Conservation (phyloP, 2,797 vertebrate species). For the Steatocranus sp. region DNA sequence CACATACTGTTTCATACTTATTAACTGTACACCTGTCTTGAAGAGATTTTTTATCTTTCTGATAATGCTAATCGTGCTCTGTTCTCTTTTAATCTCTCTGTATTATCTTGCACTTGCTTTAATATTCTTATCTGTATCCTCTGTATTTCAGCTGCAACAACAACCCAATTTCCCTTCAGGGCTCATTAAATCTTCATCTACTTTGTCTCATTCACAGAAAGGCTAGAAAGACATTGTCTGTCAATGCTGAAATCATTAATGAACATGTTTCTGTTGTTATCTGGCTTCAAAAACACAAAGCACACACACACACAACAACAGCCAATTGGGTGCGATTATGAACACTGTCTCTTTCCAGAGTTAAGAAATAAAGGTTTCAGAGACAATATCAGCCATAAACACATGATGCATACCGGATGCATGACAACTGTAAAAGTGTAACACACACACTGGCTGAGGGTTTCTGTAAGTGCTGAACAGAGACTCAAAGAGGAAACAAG, state of each 20-base stretch:
- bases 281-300: background rate
- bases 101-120: background rate
- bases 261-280: background rate
- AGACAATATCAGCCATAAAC: background rate
- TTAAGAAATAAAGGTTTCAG: background rate
- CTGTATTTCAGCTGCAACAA: background rate
- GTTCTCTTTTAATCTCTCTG: background rate
- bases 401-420: background rate
- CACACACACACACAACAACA: background rate
- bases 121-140: background rate
- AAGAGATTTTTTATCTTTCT: background rate
- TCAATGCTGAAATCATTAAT: background rate
- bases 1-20: background rate
- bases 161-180: constrained; percentile 12
- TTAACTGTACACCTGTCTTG: background rate
- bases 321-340: background rate
- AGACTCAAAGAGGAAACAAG: background rate
- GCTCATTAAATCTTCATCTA: constrained; percentile 35
- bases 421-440: background rate
- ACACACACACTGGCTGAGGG: background rate
- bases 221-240: background rate
- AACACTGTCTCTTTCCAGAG: background rate
- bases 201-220: background rate
- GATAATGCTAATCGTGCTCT: background rate
- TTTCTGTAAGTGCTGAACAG: background rate